Conservation (phyloP, 53 echinoderm and acorn worm species). For the Holothuria leucospilota region DNA sequence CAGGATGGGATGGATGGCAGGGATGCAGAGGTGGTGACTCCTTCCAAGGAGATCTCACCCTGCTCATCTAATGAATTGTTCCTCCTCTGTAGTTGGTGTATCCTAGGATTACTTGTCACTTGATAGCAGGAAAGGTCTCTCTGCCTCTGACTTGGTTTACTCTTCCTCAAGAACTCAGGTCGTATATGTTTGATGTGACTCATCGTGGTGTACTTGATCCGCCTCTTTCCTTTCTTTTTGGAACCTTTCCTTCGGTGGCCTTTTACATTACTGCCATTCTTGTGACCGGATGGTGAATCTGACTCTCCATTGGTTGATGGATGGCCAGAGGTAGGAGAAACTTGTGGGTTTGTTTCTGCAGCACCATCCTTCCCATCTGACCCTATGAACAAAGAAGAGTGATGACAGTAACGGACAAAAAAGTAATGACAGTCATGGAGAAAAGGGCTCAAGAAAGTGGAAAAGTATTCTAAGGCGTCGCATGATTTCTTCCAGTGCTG, state of each 20-base stretch:
- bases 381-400: background rate
- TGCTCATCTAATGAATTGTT: constrained; percentile 2
- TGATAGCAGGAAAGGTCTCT: constrained; percentile 35
- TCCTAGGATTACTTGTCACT: background rate
- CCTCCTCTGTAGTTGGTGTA: background rate
- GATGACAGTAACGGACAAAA: background rate
- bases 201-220: constrained; percentile 41
- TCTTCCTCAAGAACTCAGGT: constrained; percentile 64
- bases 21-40: constrained; percentile 12
- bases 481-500: no score
- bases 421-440: no score
- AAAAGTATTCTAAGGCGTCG: no score
- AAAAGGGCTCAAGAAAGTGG: no score
- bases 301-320: constrained; percentile 36
- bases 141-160: constrained; percentile 5
- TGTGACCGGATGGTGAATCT: background rate
- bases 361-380: no score
- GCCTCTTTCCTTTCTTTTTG: constrained; percentile 18
- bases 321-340: background rate
- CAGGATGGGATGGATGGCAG: constrained; percentile 40
- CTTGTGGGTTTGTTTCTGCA: background rate
- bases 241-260: constrained; percentile 26
- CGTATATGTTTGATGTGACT: constrained; percentile 72
- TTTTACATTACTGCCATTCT: background rate
- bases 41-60: background rate